These are phyloP conservation scores for Teinopalpus imperialis DNA, from an alignment of 2,888 invertebrate genomes.

Conservation along the genomic window DNA sequence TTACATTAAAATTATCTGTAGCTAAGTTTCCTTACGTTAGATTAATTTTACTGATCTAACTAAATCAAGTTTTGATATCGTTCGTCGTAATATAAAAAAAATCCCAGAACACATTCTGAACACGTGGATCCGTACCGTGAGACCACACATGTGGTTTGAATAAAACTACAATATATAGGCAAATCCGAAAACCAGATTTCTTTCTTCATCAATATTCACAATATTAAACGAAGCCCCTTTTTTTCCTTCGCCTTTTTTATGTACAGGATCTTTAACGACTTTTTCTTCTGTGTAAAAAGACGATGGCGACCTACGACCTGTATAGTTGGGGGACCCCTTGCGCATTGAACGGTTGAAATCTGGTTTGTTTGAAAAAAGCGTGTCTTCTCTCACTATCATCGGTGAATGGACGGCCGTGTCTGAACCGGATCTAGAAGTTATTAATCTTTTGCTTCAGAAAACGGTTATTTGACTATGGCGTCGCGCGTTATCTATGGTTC, in stretches of 20 bases:
- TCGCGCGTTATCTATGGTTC: neutral
- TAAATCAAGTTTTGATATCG: conserved; percentile 51
- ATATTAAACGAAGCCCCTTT: conserved; percentile 78
- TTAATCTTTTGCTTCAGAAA: conserved; percentile 23
- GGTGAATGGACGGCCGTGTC: conserved; percentile 48
- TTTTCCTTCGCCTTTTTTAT: conserved; percentile 60
- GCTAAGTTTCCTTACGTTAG: too few relatives aligned
- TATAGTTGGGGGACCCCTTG: conserved; percentile 54
- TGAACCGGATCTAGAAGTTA: conserved; percentile 57
- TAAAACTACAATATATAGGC: conserved; percentile 50
- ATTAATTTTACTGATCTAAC: too few relatives aligned
- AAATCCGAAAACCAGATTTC: conserved; percentile 74
- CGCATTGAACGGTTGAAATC: conserved; percentile 61
- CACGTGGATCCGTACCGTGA: conserved; percentile 68
- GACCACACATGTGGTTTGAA: conserved; percentile 69
- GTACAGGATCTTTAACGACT: conserved; percentile 69
- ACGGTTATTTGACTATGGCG: conserved; percentile 16
- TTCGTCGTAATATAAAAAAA: too few relatives aligned
- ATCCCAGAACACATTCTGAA: conserved; percentile 53
- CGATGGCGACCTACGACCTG: conserved; percentile 75
- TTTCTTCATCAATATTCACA: conserved; percentile 82
- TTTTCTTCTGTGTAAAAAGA: conserved; percentile 69
- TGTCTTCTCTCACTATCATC: conserved; percentile 52
- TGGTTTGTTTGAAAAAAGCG: conserved; percentile 74
- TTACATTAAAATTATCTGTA: too few relatives aligned